These are phyloP conservation scores for Probosciger aterrimus DNA, from an alignment of 2,113 vertebrate species.

Conservation along the genomic window DNA sequence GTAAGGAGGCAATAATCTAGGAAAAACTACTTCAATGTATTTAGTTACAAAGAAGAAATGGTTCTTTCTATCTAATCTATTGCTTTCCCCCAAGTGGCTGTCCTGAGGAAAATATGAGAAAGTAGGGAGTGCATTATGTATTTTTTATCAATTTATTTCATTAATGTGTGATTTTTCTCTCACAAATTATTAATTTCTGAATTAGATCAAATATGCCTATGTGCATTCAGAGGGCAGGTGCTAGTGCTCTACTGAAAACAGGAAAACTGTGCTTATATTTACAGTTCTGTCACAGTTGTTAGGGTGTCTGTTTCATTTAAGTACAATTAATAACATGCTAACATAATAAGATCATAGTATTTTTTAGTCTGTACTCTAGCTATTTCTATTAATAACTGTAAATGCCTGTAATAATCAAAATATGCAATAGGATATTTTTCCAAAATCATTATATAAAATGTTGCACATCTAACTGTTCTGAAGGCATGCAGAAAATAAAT, in stretches of 20 bases:
- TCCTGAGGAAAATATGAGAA: neutral
- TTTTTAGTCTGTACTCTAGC: neutral
- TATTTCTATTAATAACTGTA: neutral
- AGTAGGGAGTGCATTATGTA: neutral
- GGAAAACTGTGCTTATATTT: neutral
- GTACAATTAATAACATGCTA: neutral
- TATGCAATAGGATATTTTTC: neutral
- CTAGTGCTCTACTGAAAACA: neutral
- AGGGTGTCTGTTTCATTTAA: neutral
- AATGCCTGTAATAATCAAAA: neutral
- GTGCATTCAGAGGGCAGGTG: neutral
- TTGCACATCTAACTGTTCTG: neutral
- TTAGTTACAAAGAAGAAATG: neutral
- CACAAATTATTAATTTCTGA: neutral
- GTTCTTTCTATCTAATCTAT: neutral
- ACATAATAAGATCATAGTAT: neutral
- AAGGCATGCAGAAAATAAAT: neutral
- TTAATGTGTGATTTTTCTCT: neutral
- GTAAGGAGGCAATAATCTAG: neutral
- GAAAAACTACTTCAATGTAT: neutral
- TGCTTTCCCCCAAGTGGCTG: neutral
- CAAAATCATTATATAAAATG: neutral
- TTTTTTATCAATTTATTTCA: neutral
- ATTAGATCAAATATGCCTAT: neutral
- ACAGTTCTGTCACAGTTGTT: neutral